Evolutionary conservation across 1,140 invertebrate genomes (phyloP).

Genomic region (Anoplolepis gracilipes): DNA sequence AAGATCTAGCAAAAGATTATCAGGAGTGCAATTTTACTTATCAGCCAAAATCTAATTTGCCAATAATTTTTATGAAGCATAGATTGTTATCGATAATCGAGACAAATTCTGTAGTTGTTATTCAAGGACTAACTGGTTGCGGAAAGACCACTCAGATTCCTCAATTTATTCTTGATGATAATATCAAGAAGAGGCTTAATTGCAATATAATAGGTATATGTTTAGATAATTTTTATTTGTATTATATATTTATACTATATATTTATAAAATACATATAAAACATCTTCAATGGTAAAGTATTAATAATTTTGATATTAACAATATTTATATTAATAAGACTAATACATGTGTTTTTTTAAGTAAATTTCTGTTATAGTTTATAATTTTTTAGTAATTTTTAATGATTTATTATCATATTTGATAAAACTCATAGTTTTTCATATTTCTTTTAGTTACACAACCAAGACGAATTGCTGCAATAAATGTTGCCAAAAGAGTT

Average conservation of each 20-base stretch:
- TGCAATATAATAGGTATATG: constrained; percentile 91
- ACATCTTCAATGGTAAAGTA: no score
- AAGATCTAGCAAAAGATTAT: constrained; percentile 78
- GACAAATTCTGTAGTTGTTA: constrained; percentile 90
- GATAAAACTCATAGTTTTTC: no score
- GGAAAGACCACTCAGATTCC: constrained; percentile 94
- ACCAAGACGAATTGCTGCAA: constrained; percentile 94
- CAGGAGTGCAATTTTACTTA: constrained; percentile 78
- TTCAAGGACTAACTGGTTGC: constrained; percentile 95
- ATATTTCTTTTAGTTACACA: constrained; percentile 89
- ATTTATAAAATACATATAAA: not conserved
- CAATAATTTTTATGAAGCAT: constrained; percentile 72
- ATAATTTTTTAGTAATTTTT: not conserved
- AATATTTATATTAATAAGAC: not conserved
- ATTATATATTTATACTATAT: not conserved
- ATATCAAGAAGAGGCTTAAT: constrained; percentile 86
- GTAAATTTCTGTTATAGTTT: not conserved
- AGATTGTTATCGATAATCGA: constrained; percentile 89
- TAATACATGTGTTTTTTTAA: not conserved
- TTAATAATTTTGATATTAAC: not conserved
- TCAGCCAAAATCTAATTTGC: constrained; percentile 67
- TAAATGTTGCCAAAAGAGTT: constrained; percentile 92
- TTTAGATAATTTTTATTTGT: not conserved
- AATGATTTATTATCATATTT: not conserved
- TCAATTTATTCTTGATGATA: constrained; percentile 94